These are phyloP conservation scores for Porites lobata DNA, from an alignment of 92 coral and sea anemone genomes.

Conservation along the genomic window DNA sequence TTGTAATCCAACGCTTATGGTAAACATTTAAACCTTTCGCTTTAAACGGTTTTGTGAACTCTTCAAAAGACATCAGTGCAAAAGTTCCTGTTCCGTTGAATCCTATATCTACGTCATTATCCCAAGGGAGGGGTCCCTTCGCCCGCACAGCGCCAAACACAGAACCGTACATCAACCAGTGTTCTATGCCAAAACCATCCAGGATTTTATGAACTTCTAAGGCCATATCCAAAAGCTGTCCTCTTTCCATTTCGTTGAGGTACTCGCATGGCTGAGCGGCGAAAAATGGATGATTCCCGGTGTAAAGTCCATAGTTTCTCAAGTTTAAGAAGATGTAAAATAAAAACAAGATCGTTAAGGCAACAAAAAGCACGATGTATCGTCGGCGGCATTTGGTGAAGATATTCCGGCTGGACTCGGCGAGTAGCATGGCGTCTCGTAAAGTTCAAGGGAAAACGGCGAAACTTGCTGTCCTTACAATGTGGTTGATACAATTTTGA, in stretches of 20 bases:
- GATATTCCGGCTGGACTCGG: neutral
- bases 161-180: constrained; percentile 63
- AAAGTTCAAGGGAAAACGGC: neutral
- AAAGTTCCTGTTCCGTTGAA: constrained; percentile 51
- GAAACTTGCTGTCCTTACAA: neutral
- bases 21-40: constrained; percentile 34
- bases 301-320: constrained; percentile 34
- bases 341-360: neutral
- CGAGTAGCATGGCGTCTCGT: neutral
- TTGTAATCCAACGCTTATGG: constrained; percentile 30
- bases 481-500: too few relatives aligned
- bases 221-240: constrained; percentile 55
- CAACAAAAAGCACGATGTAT: neutral
- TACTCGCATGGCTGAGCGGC: constrained; percentile 29
- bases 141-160: constrained; percentile 62
- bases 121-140: constrained; percentile 58
- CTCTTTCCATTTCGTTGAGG: constrained; percentile 8
- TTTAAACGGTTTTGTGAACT: constrained; percentile 37
- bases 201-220: constrained; percentile 52
- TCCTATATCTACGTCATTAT: constrained; percentile 61
- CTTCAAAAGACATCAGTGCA: constrained; percentile 21
- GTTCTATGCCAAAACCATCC: constrained; percentile 51
- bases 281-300: constrained; percentile 32
- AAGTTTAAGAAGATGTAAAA: constrained; percentile 11
- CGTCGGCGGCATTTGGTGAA: constrained; percentile 7